Conservation (phyloP, 2,888 invertebrate species). For the Conops quadrifasciatus region DNA sequence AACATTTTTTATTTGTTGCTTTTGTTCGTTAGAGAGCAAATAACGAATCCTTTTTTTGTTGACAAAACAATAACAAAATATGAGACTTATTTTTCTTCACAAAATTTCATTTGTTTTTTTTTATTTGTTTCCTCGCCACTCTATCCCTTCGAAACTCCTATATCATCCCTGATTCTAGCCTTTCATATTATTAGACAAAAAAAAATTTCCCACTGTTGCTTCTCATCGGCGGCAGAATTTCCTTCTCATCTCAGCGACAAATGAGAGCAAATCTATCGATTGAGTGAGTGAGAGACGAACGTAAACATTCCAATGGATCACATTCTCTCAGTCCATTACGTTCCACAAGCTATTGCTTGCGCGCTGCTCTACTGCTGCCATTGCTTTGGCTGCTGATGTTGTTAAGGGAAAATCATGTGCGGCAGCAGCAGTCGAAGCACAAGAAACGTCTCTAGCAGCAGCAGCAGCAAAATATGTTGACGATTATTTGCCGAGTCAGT, state of each 20-base stretch:
- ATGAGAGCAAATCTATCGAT: neutral
- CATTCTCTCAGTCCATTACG: slow-evolving; percentile 33
- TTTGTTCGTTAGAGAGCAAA: no score
- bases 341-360: slow-evolving; percentile 36
- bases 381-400: slow-evolving; percentile 36
- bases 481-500: slow-evolving; percentile 49
- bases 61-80: no score
- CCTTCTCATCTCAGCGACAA: neutral
- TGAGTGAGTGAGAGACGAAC: neutral
- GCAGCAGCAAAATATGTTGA: slow-evolving; percentile 11
- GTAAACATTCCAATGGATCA: slow-evolving; percentile 16
- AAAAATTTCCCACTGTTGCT: slow-evolving; percentile 26
- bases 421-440: neutral
- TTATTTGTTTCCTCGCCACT: no score
- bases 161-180: no score
- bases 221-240: neutral
- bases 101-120: no score
- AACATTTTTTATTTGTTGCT: no score
- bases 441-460: neutral
- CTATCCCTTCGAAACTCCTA: no score
- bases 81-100: no score
- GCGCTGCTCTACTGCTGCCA: slow-evolving; percentile 21
- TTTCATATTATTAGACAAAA: neutral
- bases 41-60: no score
- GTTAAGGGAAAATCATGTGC: slow-evolving; percentile 46